A percentile compares a stretch with the other conserved stretches of the same genome.
Evolutionary conservation across 2,888 invertebrate species (phyloP).

Genomic region (Tinea semifulvella): DNA sequence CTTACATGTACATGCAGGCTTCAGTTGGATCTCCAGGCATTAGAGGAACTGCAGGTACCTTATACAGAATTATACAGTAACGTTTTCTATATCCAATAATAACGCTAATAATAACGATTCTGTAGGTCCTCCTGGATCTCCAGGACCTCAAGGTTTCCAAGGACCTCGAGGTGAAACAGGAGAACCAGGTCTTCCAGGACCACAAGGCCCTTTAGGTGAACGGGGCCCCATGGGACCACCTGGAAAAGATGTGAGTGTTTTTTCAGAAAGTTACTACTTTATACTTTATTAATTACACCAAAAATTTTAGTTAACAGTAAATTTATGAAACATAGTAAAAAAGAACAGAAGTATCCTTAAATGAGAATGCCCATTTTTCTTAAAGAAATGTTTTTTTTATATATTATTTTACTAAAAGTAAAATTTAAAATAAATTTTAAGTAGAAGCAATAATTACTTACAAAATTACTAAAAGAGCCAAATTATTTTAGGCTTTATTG

Average conservation of each 20-base stretch:
- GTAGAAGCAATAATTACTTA: too few relatives aligned
- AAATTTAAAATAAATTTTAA: too few relatives aligned
- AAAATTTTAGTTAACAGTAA: too few relatives aligned
- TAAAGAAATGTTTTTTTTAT: too few relatives aligned
- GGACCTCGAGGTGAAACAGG: slow-evolving; percentile 83
- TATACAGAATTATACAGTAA: background rate
- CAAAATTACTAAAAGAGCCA: too few relatives aligned
- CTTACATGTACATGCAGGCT: slow-evolving; percentile 81
- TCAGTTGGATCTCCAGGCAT: slow-evolving; percentile 83
- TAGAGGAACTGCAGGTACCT: slow-evolving; percentile 77
- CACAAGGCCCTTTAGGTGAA: slow-evolving; percentile 72
- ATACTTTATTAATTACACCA: too few relatives aligned
- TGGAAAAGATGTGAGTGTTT: slow-evolving; percentile 75
- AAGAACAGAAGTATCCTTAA: too few relatives aligned
- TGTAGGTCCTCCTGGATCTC: slow-evolving; percentile 56
- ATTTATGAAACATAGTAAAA: too few relatives aligned
- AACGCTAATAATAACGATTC: background rate
- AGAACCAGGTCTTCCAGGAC: slow-evolving; percentile 74
- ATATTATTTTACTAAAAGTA: too few relatives aligned
- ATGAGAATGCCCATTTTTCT: too few relatives aligned
- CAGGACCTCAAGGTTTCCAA: slow-evolving; percentile 82
- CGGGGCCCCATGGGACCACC: slow-evolving; percentile 75
- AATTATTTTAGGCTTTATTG: too few relatives aligned
- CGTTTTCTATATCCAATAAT: background rate
- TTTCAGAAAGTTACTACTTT: slow-evolving; percentile 9